These are phyloP conservation scores for Panopea generosa DNA, from an alignment of 2,888 invertebrate genomes.

Conservation along the genomic window DNA sequence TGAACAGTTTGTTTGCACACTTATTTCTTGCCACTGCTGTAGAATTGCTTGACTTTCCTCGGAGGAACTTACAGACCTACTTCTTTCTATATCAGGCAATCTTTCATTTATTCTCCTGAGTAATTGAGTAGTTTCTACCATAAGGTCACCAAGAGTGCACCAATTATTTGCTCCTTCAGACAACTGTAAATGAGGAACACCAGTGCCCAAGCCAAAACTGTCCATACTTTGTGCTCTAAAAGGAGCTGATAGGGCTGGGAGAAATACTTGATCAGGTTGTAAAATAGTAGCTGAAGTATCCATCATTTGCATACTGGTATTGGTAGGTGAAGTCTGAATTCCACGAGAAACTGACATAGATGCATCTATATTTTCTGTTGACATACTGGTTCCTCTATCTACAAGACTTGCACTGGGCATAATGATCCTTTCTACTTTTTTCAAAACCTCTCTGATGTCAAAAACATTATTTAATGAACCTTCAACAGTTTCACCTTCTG, in stretches of 20 bases:
- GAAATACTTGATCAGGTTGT: slow-evolving; percentile 33
- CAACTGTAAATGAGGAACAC: slow-evolving; percentile 42
- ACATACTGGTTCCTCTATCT: slow-evolving; percentile 43
- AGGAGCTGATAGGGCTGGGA: slow-evolving; percentile 63
- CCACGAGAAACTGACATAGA: slow-evolving; percentile 49
- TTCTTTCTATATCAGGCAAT: slow-evolving; percentile 56
- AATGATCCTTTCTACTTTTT: slow-evolving; percentile 58
- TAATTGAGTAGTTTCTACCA: slow-evolving; percentile 71
- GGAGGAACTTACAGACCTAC: slow-evolving; percentile 36
- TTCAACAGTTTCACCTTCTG: slow-evolving; percentile 45
- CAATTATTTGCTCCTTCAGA: slow-evolving; percentile 68
- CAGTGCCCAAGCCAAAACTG: slow-evolving; percentile 46
- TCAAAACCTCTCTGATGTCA: slow-evolving; percentile 49
- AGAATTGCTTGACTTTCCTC: slow-evolving; percentile 52
- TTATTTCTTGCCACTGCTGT: slow-evolving; percentile 54
- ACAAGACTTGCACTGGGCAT: slow-evolving; percentile 46
- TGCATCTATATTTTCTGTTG: slow-evolving; percentile 33
- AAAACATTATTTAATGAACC: slow-evolving; percentile 26
- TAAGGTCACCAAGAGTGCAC: slow-evolving; percentile 71
- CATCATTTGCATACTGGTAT: slow-evolving; percentile 51
- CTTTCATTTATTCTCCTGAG: slow-evolving; percentile 65
- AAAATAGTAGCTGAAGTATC: slow-evolving; percentile 4
- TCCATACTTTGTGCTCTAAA: slow-evolving; percentile 64
- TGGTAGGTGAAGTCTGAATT: slow-evolving; percentile 43
- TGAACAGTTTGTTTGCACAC: slow-evolving; percentile 70